Evolutionary conservation across 1,140 invertebrate genomes (phyloP).

Genomic region (Hypothenemus hampei): DNA sequence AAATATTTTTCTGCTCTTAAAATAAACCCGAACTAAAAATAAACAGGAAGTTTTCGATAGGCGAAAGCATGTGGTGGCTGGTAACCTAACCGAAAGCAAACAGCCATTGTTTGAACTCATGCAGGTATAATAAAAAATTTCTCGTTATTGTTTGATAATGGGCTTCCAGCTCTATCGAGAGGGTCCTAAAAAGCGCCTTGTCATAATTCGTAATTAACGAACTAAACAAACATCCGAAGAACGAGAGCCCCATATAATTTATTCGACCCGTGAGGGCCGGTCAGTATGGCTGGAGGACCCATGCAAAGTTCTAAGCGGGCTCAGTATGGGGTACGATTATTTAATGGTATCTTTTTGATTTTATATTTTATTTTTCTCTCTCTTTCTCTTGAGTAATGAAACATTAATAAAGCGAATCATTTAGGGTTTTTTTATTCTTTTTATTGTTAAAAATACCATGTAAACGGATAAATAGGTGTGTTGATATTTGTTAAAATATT

Average conservation of each 20-base stretch:
- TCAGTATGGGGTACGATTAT: not conserved
- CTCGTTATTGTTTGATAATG: slow-evolving; percentile 19
- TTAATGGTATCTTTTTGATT: not conserved
- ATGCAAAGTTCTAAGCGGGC: not conserved
- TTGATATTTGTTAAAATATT: too few relatives aligned
- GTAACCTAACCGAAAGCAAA: slow-evolving; percentile 4
- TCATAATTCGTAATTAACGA: slow-evolving; percentile 24
- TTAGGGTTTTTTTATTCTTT: too few relatives aligned
- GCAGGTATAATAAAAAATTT: slow-evolving; percentile 22
- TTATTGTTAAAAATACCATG: too few relatives aligned
- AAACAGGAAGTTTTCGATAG: slow-evolving; percentile 18
- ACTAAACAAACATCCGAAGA: slow-evolving; percentile 19
- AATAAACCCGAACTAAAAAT: not conserved
- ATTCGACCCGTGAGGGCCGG: slow-evolving; percentile 20
- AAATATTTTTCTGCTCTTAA: not conserved
- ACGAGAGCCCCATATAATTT: slow-evolving; percentile 7
- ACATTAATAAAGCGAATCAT: too few relatives aligned
- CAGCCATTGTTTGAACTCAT: slow-evolving; percentile 11
- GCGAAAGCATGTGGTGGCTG: not conserved
- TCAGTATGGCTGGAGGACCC: slow-evolving; percentile 3
- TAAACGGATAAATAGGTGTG: too few relatives aligned
- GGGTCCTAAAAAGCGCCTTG: slow-evolving; percentile 8
- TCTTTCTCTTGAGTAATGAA: not conserved
- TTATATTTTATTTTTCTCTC: not conserved
- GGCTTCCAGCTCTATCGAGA: slow-evolving; percentile 7